These are phyloP conservation scores for Amblyopsis rosae DNA, from an alignment of 2,113 vertebrate species.

Conservation along the genomic window DNA sequence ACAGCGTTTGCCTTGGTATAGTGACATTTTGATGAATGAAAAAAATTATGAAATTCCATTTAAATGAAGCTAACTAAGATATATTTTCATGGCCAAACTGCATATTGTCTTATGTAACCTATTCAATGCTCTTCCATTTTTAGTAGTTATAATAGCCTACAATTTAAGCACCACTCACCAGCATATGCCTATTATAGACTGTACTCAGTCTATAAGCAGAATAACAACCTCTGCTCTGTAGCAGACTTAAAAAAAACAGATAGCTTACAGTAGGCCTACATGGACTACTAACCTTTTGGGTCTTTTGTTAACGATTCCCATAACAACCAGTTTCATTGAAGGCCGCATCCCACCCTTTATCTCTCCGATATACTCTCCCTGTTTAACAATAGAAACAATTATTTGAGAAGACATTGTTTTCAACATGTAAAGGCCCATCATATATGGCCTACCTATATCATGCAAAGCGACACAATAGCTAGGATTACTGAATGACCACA, in stretches of 20 bases:
- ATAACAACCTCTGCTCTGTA: not conserved
- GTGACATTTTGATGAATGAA: not conserved
- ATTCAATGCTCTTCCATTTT: constrained; percentile 41
- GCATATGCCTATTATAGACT: too few species aligned
- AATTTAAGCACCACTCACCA: constrained; percentile 23
- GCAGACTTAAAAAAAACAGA: not conserved
- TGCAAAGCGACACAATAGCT: not conserved
- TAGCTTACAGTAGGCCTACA: not conserved
- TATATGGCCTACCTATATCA: not conserved
- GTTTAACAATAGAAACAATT: constrained; percentile 51
- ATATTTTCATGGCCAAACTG: too few species aligned
- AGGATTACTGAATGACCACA: not conserved
- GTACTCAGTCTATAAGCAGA: not conserved
- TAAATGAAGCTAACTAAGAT: constrained; percentile 24
- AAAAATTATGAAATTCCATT: constrained; percentile 28
- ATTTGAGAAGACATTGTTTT: too few species aligned
- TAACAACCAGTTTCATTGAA: constrained; percentile 80
- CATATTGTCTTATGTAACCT: not conserved
- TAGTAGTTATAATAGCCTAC: constrained; percentile 32
- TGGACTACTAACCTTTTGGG: constrained; percentile 70
- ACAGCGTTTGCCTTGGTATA: not conserved
- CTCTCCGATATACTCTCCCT: constrained; percentile 76
- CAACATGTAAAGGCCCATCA: not conserved
- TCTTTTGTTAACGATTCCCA: constrained; percentile 79
- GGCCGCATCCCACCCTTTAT: constrained; percentile 80